Conservation (phyloP, 92 coral and sea anemone species). For the Porites lobata region DNA sequence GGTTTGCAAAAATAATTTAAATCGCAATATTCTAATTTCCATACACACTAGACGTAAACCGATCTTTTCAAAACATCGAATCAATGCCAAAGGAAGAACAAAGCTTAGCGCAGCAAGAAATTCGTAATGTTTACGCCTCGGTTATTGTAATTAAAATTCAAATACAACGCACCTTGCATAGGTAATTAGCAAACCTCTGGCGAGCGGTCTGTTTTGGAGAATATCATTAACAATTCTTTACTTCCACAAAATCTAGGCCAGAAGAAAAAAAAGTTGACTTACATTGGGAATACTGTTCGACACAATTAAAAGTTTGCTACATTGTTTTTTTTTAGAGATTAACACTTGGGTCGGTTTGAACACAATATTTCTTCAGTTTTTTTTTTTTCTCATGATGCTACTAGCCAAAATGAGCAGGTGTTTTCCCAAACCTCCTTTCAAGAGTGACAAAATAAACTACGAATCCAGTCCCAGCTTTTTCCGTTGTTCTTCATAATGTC, state of each 20-base stretch:
- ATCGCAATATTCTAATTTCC: neutral
- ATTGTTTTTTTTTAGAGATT: neutral
- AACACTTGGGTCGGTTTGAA: neutral
- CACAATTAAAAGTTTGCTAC: neutral
- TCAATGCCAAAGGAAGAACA: neutral
- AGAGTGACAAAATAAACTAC: neutral
- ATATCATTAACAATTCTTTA: conserved; percentile 30
- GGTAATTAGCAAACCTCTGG: conserved; percentile 30
- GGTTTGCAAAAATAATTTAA: neutral
- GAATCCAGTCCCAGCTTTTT: conserved; percentile 88
- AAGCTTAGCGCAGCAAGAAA: conserved; percentile 27
- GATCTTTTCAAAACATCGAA: conserved; percentile 37
- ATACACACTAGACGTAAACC: conserved; percentile 16
- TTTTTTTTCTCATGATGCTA: neutral
- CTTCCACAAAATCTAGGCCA: neutral
- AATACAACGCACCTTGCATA: conserved; percentile 26
- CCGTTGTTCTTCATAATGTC: conserved; percentile 89
- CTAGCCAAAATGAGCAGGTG: conserved; percentile 39
- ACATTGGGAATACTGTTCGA: neutral
- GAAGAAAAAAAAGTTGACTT: neutral
- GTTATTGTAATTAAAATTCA: conserved; percentile 25
- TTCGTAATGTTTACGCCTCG: conserved; percentile 23
- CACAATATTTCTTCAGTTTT: neutral
- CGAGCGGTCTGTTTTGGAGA: conserved; percentile 22
- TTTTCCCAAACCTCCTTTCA: conserved; percentile 11